A percentile compares a stretch with the other conserved stretches of the same genome.
Conservation (phyloP, 2,888 invertebrate species). For the Thyatira batis region DNA sequence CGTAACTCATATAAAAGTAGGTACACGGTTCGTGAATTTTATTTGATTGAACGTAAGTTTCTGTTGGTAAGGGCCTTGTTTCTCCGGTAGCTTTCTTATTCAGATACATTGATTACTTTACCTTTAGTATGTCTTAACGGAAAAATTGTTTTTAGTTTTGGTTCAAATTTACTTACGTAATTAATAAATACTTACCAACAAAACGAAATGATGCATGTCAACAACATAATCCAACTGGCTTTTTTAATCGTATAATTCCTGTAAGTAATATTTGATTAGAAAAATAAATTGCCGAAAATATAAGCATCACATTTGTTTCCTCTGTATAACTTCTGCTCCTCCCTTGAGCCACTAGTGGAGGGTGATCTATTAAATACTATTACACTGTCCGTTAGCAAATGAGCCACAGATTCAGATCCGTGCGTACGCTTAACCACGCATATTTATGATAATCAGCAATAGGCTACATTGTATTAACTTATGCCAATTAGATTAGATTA, state of each 20-base stretch:
- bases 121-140: too few relatives aligned
- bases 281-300: not conserved
- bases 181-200: too few relatives aligned
- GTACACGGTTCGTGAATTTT: not conserved
- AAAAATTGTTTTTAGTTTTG: too few relatives aligned
- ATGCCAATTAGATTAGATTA: not conserved
- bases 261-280: too few relatives aligned
- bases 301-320: not conserved
- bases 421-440: constrained; percentile 4
- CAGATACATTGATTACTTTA: not conserved
- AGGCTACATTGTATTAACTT: not conserved
- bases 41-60: not conserved
- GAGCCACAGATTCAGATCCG: constrained; percentile 14
- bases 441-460: not conserved
- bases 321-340: not conserved
- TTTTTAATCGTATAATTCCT: too few relatives aligned
- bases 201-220: too few relatives aligned
- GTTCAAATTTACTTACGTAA: too few relatives aligned
- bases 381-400: constrained; percentile 22
- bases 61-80: not conserved
- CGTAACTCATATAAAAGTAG: constrained; percentile 1
- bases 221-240: too few relatives aligned
- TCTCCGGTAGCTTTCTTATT: not conserved
- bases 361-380: constrained; percentile 25
- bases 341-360: constrained; percentile 1